Base-by-base conservation (phyloP, 2,113 vertebrate genomes). In the Eublepharis macularius region DNA sequence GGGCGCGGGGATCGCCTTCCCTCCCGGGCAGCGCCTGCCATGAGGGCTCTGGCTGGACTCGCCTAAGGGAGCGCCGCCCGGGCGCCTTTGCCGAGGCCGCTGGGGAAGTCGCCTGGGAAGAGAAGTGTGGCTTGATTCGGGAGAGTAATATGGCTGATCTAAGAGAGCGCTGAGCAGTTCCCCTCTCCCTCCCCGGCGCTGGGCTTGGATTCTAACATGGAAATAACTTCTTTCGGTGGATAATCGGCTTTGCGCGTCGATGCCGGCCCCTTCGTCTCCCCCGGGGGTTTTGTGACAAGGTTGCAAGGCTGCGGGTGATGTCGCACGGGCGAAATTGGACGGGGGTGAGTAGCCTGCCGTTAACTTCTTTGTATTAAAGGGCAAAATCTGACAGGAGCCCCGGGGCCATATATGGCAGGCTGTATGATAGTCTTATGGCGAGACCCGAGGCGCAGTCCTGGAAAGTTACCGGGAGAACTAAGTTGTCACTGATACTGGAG, bases 291-390 rank as follows among this genome's bases (percentile, higher is more conserved):
- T 79, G 93, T 86, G 89, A 94, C 87, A 16, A 74, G 84, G 83
- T 29, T 85, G 81, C 65, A 63, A 77, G 87, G 92, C 76, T 86
- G 89, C 63, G 90, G 87, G 86, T 85, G 84, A 93, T 93, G 93
- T 76, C 80, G 89, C 73, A 76, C 87, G 63, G 34, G 47, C 77
- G 45, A 85, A 54, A 19, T 86, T 92, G 88, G 83, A 87, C 83
- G 90, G 86, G 45, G 94, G 94, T 94, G 91, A 94, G 94, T 94
- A 85, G 1, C 87, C 68, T 81, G 29, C 70, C 79, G 36, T 85
- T 65, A 91, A 93, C 93, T 94, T 93, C 93, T 92, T 94, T 92
- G 92, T 94, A 91, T 89, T 2, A 32, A 66, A 86, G 92, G 89
- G 87, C 83, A 43, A 81, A 80, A 79, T 51, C 81, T 91, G 92